Evolutionary conservation across 2,797 vertebrate species (phyloP), one percentile per base, ranked within the genome.

Genomic region (Sebastes baramenuke): DNA sequence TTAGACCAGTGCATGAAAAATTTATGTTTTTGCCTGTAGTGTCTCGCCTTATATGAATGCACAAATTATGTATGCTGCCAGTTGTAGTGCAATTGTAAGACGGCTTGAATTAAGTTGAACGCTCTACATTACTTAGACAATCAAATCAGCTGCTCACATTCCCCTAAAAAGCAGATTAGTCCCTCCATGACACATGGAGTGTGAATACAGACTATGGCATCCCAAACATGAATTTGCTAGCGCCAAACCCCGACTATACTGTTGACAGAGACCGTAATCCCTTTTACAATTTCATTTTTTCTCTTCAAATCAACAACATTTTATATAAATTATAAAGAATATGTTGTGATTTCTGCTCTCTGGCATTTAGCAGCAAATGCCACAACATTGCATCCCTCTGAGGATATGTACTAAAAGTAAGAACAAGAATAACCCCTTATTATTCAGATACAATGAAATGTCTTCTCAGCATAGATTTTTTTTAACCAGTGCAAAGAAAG

Each of bases 371-470:
- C 68, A 66, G 42, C 73, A 75, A 75, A 32, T 55, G 25, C 13
- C 20, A 36, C 68, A 25, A 36, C 60, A 38, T 67, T 87, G 73
- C 83, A 73, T 75, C 69, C 72, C 59, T 60, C 25, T 60, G 68
- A 70, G 76, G 22, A 75, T 73, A 72, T 66, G 12, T 27, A n/a
- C 72, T 70, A 64, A 66, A 84, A 79, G 36, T 81, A 75, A 72
- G 49, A 18, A 83, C 65, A 81, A 85, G 34, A 88, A 82, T 65
- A 75, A 80, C 42, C 58, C 62, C 32, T 80, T 78, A 75, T 87
- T 87, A 78, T 88, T 86, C 64, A 25, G 42, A 79, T 82, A 87
- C 87, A 94, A 82, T 89, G 79, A 88, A 54, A 84, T 30, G 70
- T 80, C 88, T 81, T 88, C 77, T 90, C 54, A 77, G 27, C 52